Base-by-base conservation (phyloP, 2,113 vertebrate species). In the Manacus vitellinus region DNA sequence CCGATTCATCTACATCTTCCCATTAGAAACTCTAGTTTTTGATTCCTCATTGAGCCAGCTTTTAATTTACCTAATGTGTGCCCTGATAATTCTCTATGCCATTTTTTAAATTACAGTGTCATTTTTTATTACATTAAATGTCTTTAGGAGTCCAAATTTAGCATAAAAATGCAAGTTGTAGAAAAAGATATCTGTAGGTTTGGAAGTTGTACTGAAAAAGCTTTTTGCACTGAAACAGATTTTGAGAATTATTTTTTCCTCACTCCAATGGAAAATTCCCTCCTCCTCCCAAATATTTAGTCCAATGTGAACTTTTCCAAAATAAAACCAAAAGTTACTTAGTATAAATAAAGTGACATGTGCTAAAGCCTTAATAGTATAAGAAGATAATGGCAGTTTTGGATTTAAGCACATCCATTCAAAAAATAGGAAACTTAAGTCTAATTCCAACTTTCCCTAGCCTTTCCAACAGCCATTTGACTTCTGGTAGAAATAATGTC, bases 1-100 rank as follows among this genome's bases (percentile, higher is more conserved):
- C 52, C n/a, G 65, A 95, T 91, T 92, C 77, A 87, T 92, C 87
- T 87, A 75, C 31, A 85, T 91, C 80, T 95, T 89, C 66, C 72
- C 73, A 91, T 67, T 68, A 82, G 61, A 92, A 91, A 77, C 6
- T 65, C 25, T 25, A 52, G 54, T 2, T 74, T 81, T 89, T 65
- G 65, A 78, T 59, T 94, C 72, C n/a, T 75, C n/a, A 25, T 27
- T 59, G 37, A 92, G 61, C 24, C 70, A 87, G 68, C 76, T 78
- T 87, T 94, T 75, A 84, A 91, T 91, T 84, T 59, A 85, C 37
- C 65, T 91, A 81, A 91, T 75, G 83, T 78, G 70, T 75, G 73
- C 44, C 91, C 58, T 75, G 87, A 91, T 78, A 91, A 81, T 78
- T 76, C 61, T 66, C 43, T 65, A 25, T 22, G 25, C 77, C 39